These are phyloP conservation scores for Australoheros scitulus DNA, from an alignment of 2,113 vertebrate genomes.

Conservation along the genomic window DNA sequence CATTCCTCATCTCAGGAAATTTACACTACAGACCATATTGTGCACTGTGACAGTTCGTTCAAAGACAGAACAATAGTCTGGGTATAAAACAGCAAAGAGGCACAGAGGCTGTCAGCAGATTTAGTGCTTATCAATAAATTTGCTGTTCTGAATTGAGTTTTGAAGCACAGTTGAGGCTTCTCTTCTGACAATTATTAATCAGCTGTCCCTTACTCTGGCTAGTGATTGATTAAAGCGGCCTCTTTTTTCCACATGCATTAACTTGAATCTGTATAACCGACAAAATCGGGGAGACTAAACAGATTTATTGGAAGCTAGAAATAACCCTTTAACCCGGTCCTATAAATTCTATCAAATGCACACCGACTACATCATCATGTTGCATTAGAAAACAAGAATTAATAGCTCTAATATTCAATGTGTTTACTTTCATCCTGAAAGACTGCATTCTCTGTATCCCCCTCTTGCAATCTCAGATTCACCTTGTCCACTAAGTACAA, in stretches of 20 bases:
- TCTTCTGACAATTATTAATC: constrained; percentile 48
- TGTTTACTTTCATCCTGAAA: neutral
- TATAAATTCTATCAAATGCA: neutral
- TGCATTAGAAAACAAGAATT: neutral
- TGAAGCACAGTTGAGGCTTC: constrained; percentile 2
- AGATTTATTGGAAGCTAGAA: constrained; percentile 4
- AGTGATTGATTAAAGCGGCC: constrained; percentile 38
- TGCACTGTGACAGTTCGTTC: constrained; percentile 44
- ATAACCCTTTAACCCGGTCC: neutral
- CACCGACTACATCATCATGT: neutral
- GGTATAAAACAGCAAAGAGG: neutral
- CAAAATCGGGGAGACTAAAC: neutral
- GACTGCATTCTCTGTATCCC: neutral
- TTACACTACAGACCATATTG: constrained; percentile 5
- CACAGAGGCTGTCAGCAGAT: neutral
- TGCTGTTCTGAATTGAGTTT: neutral
- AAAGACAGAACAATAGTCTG: constrained; percentile 39
- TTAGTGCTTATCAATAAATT: constrained; percentile 11
- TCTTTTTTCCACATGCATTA: constrained; percentile 1
- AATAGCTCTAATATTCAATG: neutral
- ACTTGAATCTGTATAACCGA: neutral
- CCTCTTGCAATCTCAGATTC: constrained; percentile 3
- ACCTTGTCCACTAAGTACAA: constrained; percentile 37
- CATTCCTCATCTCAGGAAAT: constrained; percentile 32
- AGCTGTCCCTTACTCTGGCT: constrained; percentile 24